A percentile compares a stretch with the other conserved stretches of the same genome.
Conservation (phyloP, 2,888 invertebrate genomes). For the Cryptosula pallasiana region DNA sequence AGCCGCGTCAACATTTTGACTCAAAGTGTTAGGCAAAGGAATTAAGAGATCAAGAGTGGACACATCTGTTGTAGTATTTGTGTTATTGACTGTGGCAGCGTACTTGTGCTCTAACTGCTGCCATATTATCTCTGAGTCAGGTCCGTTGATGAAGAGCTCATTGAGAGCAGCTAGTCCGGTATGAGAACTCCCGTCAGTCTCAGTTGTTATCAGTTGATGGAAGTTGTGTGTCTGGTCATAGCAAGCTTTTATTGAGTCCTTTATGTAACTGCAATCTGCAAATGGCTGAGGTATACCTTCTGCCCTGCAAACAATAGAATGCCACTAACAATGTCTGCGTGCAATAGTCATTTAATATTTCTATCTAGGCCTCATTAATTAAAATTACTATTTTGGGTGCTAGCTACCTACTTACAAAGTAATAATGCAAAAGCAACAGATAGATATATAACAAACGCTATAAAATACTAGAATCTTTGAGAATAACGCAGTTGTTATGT, state of each 20-base stretch:
- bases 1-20: no score
- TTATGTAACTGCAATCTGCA: neutral
- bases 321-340: no score
- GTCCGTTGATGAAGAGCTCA: neutral
- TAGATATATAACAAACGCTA: no score
- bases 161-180: neutral
- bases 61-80: neutral
- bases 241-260: neutral
- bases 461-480: no score
- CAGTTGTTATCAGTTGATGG: neutral
- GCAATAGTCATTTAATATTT: no score
- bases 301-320: neutral
- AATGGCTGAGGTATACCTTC: neutral
- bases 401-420: no score
- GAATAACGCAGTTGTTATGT: no score
- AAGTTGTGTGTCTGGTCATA: neutral
- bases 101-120: neutral
- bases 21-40: neutral
- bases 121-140: slow-evolving; percentile 16
- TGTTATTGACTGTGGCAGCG: neutral
- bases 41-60: neutral
- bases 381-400: no score
- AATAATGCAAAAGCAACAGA: no score
- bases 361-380: no score
- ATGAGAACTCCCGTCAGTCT: neutral